Conservation (phyloP, 2,113 vertebrate species). For the Gadus macrocephalus region DNA sequence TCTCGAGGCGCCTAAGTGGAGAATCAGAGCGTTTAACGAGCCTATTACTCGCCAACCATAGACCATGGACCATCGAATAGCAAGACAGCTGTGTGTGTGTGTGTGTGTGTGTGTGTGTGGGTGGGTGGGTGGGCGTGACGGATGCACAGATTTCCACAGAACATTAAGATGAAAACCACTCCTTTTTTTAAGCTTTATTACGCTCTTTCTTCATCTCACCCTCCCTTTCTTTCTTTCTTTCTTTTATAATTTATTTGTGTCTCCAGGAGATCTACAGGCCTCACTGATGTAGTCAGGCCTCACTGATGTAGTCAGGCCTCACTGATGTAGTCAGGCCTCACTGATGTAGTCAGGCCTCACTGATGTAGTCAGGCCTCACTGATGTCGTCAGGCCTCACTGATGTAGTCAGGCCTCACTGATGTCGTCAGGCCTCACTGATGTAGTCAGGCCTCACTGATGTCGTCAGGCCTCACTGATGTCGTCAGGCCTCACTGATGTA, state of each 20-base stretch:
- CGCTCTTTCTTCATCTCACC: not conserved
- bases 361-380: no score
- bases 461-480: no score
- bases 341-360: no score
- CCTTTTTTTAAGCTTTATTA: not conserved
- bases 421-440: no score
- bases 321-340: no score
- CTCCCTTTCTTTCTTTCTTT: not conserved
- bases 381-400: no score
- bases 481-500: no score
- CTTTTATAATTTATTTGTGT: not conserved
- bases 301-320: no score
- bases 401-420: no score
- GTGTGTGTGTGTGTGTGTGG: not conserved
- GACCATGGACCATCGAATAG: slow-evolving; percentile 15
- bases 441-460: no score
- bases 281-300: no score
- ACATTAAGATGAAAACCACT: not conserved
- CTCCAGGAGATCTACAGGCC: not conserved
- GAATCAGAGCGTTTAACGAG: slow-evolving; percentile 50
- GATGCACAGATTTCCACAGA: not conserved
- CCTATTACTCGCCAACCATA: slow-evolving; percentile 43
- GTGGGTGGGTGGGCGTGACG: slow-evolving; percentile 6
- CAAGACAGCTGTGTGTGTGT: not conserved
- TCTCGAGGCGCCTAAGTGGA: slow-evolving; percentile 34